Base-by-base conservation (phyloP, 1,140 invertebrate genomes). In the Saccostrea cuccullata region DNA sequence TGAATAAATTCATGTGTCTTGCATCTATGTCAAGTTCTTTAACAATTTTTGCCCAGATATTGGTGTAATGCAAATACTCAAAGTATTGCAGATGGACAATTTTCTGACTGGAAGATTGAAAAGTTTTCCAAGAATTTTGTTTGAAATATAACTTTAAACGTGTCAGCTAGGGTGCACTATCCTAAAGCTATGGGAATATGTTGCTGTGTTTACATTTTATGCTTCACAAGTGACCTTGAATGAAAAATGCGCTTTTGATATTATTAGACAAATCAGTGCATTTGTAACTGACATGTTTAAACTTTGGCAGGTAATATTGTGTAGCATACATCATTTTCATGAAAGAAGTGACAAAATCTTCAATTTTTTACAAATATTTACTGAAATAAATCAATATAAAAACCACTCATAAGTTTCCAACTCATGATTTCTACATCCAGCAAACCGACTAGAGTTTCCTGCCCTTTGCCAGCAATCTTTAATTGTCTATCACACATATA, bases 301-400 rank as follows among this genome's bases (percentile, higher is more conserved):
- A 64, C 17, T 0, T 17, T 64, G 58, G 15, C 58, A 64, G 58
- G 2, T 64, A 17, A 64, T 20, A 20, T 64, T 64, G 58, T 64
- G n/a, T 64, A 6, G 6, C 58, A 20, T 64, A 6, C 20, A 64
- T 64, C 15, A 6, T 64, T n/a, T 64, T 64, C n/a, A n/a, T 64
- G 15, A 64, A 64, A 64, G 58, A 64, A 64, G 17, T 20, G n/a
- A 47, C 9, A 77, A 30, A 30, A 26, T 77, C 26, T 13, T 77
- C 4, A 77, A 77, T 30, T 15, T 36, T 15, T 30, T 77, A 73
- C 26, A 73, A 23, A 73, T 36, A 77, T 77, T 77, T 77, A 30
- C 36, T 36, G 11, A 30, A 77, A 77, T 77, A 77, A 77, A 77
- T 77, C 70, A 77, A 77, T 30, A 30, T 77, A 77, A 15, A 26